Percentiles rank a stretch among this genome's conserved stretches.
These are phyloP conservation scores for Drosophila formosana DNA, from an alignment of 2,888 invertebrate genomes.

Conservation along the genomic window DNA sequence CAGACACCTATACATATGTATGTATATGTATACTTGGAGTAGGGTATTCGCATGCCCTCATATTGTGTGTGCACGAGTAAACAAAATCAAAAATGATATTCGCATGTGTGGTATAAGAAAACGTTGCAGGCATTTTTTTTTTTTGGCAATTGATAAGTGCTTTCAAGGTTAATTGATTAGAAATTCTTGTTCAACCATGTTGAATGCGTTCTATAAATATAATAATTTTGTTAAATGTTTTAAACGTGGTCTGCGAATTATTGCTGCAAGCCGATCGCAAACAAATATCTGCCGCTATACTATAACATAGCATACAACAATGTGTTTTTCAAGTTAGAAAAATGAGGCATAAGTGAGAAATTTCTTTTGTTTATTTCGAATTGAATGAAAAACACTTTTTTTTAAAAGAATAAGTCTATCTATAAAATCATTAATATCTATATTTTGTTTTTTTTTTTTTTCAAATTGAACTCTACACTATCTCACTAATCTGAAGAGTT, in stretches of 20 bases:
- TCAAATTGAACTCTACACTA: background rate
- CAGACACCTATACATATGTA: constrained; percentile 18
- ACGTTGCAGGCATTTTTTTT: constrained; percentile 48
- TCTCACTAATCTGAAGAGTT: background rate
- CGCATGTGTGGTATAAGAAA: constrained; percentile 21
- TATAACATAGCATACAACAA: background rate
- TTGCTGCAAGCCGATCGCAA: background rate
- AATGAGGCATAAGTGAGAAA: too few species aligned
- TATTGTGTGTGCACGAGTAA: constrained; percentile 12
- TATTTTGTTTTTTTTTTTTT: background rate
- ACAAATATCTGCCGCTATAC: background rate
- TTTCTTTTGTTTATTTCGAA: too few species aligned
- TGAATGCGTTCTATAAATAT: constrained; percentile 12
- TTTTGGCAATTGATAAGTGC: constrained; percentile 48
- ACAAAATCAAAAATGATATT: constrained; percentile 3
- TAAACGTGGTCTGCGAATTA: background rate
- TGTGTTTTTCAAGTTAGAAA: background rate
- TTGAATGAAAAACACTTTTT: too few species aligned
- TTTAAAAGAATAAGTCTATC: background rate
- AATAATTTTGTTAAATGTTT: background rate
- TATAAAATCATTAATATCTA: background rate
- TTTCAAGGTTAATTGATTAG: constrained; percentile 67
- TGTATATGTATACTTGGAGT: background rate
- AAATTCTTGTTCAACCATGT: constrained; percentile 17
- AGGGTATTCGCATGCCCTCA: background rate